A percentile compares a stretch with the other conserved stretches of the same genome.
phyloP scores from a whole-genome alignment of 2,888 invertebrate genomes.

The Masnerella sp. region DNA sequence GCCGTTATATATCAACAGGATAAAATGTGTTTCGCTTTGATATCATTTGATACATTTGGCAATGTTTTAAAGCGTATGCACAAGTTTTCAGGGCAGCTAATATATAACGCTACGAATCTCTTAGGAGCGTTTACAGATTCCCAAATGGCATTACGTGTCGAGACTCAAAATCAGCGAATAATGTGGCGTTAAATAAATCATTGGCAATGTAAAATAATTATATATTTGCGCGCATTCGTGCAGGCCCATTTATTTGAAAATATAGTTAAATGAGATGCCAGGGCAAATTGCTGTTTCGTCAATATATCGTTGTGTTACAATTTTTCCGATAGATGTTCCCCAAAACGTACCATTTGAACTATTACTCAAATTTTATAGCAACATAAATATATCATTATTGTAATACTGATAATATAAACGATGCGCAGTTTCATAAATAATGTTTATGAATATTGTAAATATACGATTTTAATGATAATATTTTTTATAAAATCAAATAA shows the following conservation, averaged over 20 bases:
- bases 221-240: slow-evolving; percentile 8
- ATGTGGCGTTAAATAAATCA: slow-evolving; percentile 18
- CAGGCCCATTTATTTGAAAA: no score
- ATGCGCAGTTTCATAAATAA: no score
- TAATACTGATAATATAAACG: no score
- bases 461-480: no score
- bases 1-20: slow-evolving; percentile 30
- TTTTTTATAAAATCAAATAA: no score
- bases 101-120: slow-evolving; percentile 35
- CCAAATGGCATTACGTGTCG: slow-evolving; percentile 44
- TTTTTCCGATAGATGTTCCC: no score
- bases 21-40: slow-evolving; percentile 43
- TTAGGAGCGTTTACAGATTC: slow-evolving; percentile 49
- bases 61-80: slow-evolving; percentile 31
- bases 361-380: no score
- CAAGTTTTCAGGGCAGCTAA: slow-evolving; percentile 35
- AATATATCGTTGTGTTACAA: no score
- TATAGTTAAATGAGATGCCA: slow-evolving; percentile 1
- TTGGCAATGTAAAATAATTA: slow-evolving; percentile 12
- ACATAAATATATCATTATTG: no score
- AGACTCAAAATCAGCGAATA: slow-evolving; percentile 46
- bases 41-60: slow-evolving; percentile 54
- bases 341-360: no score
- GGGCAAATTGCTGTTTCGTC: no score
- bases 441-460: no score